Evolutionary conservation across 2,113 vertebrate genomes (phyloP).

Genomic region (Nicator chloris): DNA sequence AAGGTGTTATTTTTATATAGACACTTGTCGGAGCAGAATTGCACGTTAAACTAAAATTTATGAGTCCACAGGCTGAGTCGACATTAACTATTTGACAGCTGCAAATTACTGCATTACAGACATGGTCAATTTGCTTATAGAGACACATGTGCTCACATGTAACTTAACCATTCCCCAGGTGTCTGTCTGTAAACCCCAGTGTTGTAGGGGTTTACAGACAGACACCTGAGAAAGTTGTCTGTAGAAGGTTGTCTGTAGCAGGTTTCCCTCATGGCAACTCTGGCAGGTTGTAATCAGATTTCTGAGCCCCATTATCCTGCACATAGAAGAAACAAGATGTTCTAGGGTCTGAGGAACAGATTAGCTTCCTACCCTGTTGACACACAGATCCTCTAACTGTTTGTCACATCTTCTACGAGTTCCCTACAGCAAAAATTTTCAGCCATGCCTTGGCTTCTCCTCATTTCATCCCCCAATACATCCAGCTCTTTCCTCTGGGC

Average conservation of each 20-base stretch:
- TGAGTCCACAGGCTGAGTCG: not conserved
- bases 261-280: not conserved
- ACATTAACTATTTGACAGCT: constrained; percentile 37
- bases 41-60: constrained; percentile 13
- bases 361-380: not conserved
- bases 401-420: not conserved
- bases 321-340: not conserved
- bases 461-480: not conserved
- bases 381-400: not conserved
- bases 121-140: not conserved
- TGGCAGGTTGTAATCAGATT: not conserved
- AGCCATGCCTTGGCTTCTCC: not conserved
- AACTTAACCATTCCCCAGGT: not conserved
- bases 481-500: not conserved
- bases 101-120: not conserved
- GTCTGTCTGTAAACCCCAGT: not conserved
- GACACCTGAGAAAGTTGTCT: too few relatives aligned
- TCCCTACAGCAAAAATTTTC: not conserved
- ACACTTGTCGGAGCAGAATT: not conserved
- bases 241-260: too few relatives aligned
- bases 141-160: not conserved
- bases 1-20: constrained; percentile 58
- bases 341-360: not conserved
- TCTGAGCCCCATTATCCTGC: not conserved
- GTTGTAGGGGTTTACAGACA: not conserved